A percentile compares a stretch with the other conserved stretches of the same genome.
Conservation (phyloP, 2,797 vertebrate genomes). For the Notamacropus eugenii region DNA sequence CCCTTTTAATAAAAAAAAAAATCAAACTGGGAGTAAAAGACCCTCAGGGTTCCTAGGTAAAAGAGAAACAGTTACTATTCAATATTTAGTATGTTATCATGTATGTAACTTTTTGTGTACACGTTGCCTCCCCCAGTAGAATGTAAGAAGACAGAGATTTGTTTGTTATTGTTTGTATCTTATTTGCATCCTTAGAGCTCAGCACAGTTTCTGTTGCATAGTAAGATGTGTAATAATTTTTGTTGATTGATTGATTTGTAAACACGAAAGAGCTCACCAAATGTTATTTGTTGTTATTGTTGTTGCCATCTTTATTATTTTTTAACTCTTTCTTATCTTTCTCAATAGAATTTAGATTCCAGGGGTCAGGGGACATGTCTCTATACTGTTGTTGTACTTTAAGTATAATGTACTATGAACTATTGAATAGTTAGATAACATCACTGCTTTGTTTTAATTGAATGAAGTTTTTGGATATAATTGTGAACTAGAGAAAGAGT, state of each 20-base stretch:
- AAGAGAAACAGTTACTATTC: too few relatives aligned
- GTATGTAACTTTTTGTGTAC: neutral
- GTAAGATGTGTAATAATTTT: neutral
- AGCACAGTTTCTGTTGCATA: neutral
- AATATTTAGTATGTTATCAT: too few relatives aligned
- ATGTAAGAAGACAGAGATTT: neutral
- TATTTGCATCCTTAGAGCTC: neutral
- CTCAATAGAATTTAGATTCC: neutral
- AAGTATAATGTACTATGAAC: neutral
- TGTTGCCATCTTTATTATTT: neutral
- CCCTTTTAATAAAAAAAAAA: too few relatives aligned
- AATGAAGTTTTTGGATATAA: conserved; percentile 40
- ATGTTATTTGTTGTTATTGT: neutral
- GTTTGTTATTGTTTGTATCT: neutral
- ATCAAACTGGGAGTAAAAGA: too few relatives aligned
- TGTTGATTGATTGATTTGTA: neutral
- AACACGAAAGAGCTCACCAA: neutral
- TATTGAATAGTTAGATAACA: neutral
- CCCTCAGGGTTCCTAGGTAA: too few relatives aligned
- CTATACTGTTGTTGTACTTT: neutral
- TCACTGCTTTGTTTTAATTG: neutral
- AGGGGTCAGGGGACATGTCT: neutral
- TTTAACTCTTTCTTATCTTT: neutral
- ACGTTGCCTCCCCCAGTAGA: neutral
- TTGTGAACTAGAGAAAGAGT: conserved; percentile 78